phyloP scores from a whole-genome alignment of 2,888 invertebrate species.

The Mythimna impura region DNA sequence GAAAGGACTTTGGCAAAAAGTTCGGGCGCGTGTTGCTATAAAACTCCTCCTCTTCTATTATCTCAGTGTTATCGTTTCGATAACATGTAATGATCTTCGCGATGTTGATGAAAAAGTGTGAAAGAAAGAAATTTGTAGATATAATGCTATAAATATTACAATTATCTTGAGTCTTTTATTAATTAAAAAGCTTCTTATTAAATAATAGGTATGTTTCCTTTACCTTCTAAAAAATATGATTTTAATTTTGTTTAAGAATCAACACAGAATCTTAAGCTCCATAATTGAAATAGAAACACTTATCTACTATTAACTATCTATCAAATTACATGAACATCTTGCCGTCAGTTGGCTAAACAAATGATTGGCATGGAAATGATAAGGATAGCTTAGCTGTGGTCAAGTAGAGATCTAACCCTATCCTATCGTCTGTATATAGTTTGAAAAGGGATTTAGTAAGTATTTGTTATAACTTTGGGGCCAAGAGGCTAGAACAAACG shows the following conservation, averaged over 20 bases:
- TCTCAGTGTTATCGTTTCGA: background rate
- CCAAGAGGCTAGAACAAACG: background rate
- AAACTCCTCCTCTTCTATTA: background rate
- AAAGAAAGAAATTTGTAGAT: too few species aligned
- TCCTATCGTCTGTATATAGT: background rate
- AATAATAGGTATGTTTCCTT: too few species aligned
- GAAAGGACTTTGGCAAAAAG: slow-evolving; percentile 3
- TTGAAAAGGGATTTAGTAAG: background rate
- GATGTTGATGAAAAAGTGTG: background rate
- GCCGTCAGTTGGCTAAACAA: too few species aligned
- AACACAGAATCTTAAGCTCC: background rate
- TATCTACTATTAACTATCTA: too few species aligned
- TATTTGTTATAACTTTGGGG: background rate
- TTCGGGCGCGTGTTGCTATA: background rate
- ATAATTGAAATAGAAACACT: background rate
- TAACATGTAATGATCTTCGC: slow-evolving; percentile 12
- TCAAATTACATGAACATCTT: too few species aligned
- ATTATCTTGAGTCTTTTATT: too few species aligned
- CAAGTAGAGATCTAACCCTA: background rate
- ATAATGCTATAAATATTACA: too few species aligned
- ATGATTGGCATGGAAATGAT: too few species aligned
- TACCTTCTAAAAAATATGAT: too few species aligned
- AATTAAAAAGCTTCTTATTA: too few species aligned
- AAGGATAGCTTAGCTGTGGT: background rate
- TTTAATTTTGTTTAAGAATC: background rate